These are phyloP conservation scores for Drosophila cardini DNA, from an alignment of 1,140 invertebrate species.

Conservation along the genomic window DNA sequence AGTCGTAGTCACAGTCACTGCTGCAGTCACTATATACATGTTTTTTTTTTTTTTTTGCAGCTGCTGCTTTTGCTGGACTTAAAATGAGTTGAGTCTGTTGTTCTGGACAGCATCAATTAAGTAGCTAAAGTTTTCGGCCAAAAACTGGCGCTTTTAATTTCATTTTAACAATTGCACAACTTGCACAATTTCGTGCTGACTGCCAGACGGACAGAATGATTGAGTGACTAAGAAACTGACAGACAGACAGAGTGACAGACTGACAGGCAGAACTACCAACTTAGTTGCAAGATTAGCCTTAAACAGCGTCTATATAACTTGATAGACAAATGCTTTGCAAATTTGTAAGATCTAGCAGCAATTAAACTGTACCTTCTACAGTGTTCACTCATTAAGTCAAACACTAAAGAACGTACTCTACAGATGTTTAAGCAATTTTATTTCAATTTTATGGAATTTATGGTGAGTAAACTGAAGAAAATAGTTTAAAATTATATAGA, in stretches of 20 bases:
- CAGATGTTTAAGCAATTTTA: no score
- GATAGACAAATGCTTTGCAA: neutral
- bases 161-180: slow-evolving; percentile 38
- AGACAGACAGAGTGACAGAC: neutral
- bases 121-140: slow-evolving; percentile 35
- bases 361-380: neutral
- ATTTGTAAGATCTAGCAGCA: neutral
- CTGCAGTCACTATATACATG: neutral
- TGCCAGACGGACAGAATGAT: neutral
- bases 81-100: slow-evolving; percentile 24
- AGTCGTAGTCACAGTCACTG: neutral
- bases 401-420: no score
- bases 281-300: neutral
- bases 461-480: no score
- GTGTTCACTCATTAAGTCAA: neutral
- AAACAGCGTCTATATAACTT: neutral
- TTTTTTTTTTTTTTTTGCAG: neutral
- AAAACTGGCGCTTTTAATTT: slow-evolving; percentile 27
- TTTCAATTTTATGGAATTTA: no score
- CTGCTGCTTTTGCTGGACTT: slow-evolving; percentile 9
- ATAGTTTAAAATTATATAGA: no score
- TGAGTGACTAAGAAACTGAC: neutral
- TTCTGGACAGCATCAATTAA: slow-evolving; percentile 38
- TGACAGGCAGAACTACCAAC: neutral
- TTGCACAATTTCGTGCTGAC: slow-evolving; percentile 26